A percentile compares a stretch with the other conserved stretches of the same genome.
Evolutionary conservation across 2,888 invertebrate species (phyloP).

Genomic region (Auanema sp.): DNA sequence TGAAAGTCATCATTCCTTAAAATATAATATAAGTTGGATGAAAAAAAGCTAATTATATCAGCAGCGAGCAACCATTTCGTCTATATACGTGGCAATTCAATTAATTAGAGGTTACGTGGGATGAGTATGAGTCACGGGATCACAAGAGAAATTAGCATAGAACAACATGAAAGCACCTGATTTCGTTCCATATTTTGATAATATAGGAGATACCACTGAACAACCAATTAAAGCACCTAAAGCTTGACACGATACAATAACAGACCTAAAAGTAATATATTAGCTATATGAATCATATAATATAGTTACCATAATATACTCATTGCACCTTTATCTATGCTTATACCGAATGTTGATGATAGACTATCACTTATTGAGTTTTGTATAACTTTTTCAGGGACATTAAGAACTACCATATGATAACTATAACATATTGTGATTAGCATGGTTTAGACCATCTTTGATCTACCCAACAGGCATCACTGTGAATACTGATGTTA

Average conservation of each 20-base stretch:
- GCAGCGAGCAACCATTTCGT: not conserved
- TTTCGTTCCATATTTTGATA: constrained; percentile 35
- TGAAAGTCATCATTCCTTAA: constrained; percentile 30
- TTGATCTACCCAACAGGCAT: constrained; percentile 34
- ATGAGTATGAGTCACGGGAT: not conserved
- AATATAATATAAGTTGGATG: not conserved
- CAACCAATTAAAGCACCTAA: constrained; percentile 56
- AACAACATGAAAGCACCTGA: constrained; percentile 20
- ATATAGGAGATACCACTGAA: constrained; percentile 29
- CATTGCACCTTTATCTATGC: constrained; percentile 21
- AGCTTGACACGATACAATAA: constrained; percentile 48
- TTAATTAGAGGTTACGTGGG: not conserved
- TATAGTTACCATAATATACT: constrained; percentile 39
- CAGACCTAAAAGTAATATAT: constrained; percentile 33
- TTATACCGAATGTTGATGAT: constrained; percentile 25
- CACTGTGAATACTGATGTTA: constrained; percentile 35
- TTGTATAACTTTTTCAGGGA: constrained; percentile 50
- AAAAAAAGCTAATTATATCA: not conserved
- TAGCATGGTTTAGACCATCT: not conserved
- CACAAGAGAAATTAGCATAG: not conserved
- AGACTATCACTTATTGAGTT: constrained; percentile 29
- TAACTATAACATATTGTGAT: constrained; percentile 35
- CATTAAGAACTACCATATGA: constrained; percentile 56
- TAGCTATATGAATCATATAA: not conserved
- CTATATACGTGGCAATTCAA: not conserved